Conservation (phyloP, 2,797 vertebrate species). For the Manis crassicaudata region DNA sequence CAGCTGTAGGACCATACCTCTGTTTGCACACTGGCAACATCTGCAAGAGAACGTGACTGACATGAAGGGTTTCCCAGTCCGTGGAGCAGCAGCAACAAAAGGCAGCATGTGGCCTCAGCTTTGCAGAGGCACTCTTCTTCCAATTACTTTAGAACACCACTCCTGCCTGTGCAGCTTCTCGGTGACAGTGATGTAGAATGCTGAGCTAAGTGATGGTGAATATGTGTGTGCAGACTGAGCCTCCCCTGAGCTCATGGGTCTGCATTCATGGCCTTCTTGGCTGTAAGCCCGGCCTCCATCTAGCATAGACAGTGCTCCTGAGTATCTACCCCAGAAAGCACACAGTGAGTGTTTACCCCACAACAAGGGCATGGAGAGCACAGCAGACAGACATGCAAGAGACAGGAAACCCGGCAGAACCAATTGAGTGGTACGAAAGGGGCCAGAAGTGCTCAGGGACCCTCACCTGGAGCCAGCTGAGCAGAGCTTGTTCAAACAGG, state of each 20-base stretch:
- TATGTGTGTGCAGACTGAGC: neutral
- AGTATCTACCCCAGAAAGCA: neutral
- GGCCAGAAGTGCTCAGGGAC: neutral
- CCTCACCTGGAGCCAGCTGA: neutral
- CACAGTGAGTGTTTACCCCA: neutral
- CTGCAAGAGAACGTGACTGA: neutral
- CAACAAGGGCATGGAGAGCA: neutral
- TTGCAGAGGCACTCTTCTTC: neutral
- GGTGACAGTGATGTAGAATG: neutral
- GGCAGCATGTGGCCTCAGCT: neutral
- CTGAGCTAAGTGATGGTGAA: neutral
- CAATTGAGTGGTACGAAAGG: neutral
- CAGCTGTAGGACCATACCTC: neutral
- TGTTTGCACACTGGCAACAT: neutral
- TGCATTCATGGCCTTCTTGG: neutral
- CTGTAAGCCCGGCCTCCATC: neutral
- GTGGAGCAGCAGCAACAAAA: neutral
- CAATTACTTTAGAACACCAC: neutral
- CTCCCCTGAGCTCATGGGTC: neutral
- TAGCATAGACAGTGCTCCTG: neutral
- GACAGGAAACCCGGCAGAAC: neutral
- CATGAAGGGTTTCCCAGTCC: neutral
- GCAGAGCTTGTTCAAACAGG: neutral
- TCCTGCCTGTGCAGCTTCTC: neutral
- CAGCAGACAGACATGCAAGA: neutral